Conservation (phyloP, 2,888 invertebrate species). For the Caenorhabditis panamensis region DNA sequence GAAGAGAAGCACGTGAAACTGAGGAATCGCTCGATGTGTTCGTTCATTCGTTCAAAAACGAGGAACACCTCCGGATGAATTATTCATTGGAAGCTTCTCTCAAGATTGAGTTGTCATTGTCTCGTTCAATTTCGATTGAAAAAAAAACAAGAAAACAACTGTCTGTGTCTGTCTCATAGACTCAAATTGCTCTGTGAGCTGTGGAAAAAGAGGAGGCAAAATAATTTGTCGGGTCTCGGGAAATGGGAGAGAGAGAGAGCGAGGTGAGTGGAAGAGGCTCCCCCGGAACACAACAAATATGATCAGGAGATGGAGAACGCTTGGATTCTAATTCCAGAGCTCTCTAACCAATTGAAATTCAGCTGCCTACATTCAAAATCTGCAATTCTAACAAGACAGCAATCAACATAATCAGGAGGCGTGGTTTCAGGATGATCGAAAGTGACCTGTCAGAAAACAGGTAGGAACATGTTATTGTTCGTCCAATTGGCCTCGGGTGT, state of each 20-base stretch:
- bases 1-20: slow-evolving; percentile 6
- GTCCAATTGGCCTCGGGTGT: slow-evolving; percentile 3
- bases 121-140: too few relatives aligned
- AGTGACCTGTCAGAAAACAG: too few relatives aligned
- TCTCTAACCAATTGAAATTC: slow-evolving; percentile 5
- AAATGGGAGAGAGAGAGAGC: background rate
- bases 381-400: too few relatives aligned
- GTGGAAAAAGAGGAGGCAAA: background rate
- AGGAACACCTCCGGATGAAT: background rate
- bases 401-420: too few relatives aligned
- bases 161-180: background rate
- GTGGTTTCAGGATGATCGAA: slow-evolving; percentile 12
- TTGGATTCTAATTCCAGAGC: background rate
- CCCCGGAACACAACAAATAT: slow-evolving; percentile 22
- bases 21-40: too few relatives aligned
- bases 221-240: slow-evolving; percentile 8
- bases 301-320: slow-evolving; percentile 1
- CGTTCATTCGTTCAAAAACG: background rate
- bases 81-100: background rate
- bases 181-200: background rate
- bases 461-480: background rate
- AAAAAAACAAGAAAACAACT: background rate
- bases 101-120: background rate
- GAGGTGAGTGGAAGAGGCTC: slow-evolving; percentile 8
- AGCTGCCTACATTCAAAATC: slow-evolving; percentile 22